Evolutionary conservation across 2,113 vertebrate genomes (phyloP), one percentile per base, ranked within the genome.

Genomic region (Carassius auratus): DNA sequence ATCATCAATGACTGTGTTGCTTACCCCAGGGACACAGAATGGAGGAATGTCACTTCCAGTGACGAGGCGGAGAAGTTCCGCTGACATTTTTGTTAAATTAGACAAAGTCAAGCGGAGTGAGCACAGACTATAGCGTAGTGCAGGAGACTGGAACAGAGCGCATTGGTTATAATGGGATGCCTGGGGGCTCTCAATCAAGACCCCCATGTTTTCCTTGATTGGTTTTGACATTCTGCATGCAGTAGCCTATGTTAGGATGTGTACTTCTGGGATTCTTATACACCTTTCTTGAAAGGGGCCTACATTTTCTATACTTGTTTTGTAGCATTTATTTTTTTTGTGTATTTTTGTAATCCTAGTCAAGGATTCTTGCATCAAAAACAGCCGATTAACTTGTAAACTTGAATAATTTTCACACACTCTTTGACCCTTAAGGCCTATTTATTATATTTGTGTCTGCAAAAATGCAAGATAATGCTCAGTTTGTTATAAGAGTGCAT

Each of bases 71-170:
- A 76, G 62, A 74, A 36, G 48, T 85, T 81, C 52, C 23, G 23
- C 69, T 86, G 86, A 89, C 86, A 87, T 87, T 45, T 75, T 45
- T 75, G 83, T 75, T 86, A 77, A 85, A 83, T 83, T 64, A 80
- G 61, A 80, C 59, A 26, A 55, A 86, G 45, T 69, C 23, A 50
- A 36, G 30, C 64, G 1, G 17, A 57, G 42, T 71, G 71, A 48
- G 10, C 42, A 10, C 42, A 45, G 42, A 45, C 42, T 45, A 2
- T 45, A 45, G 42, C 9, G 10, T 3, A 48, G 45, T 48, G 45
- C 55, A 74, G 19, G 30, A 36, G 42, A 84, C 55, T 62, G 71
- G 76, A 89, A 84, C 62, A 64, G 78, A 64, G 21, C 10, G 23
- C 59, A 9, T 59, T 69, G 48, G 23, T 66, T 76, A 23, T 84